phyloP scores from a whole-genome alignment of 2,797 vertebrate genomes.

The Mastacembelus armatus region DNA sequence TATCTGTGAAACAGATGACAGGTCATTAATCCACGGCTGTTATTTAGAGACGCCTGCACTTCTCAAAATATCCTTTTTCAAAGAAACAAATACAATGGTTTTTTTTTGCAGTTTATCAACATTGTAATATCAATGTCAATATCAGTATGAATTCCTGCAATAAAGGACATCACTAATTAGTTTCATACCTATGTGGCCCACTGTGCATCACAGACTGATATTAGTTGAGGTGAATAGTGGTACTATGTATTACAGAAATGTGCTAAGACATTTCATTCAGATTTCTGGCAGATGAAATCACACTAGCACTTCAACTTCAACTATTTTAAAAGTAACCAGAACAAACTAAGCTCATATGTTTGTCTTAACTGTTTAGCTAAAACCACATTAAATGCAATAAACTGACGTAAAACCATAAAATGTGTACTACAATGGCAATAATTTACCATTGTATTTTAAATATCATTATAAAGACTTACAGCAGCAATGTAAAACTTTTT shows the following conservation, averaged over 20 bases:
- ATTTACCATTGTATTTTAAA: too few relatives aligned
- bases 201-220: not conserved
- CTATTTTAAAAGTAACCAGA: not conserved
- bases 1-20: conserved; percentile 12
- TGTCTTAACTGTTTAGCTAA: too few relatives aligned
- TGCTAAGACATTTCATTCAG: not conserved
- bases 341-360: not conserved
- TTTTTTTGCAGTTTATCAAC: not conserved
- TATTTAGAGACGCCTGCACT: not conserved
- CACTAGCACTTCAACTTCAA: not conserved
- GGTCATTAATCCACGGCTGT: conserved; percentile 22
- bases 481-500: too few relatives aligned
- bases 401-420: too few relatives aligned
- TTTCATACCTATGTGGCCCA: not conserved
- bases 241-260: too few relatives aligned
- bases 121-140: too few relatives aligned
- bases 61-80: not conserved
- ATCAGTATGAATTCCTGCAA: too few relatives aligned
- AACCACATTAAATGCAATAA: too few relatives aligned
- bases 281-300: not conserved
- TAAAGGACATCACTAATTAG: too few relatives aligned
- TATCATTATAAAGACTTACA: not conserved
- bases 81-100: not conserved
- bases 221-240: too few relatives aligned
- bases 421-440: too few relatives aligned